A percentile compares a stretch with the other conserved stretches of the same genome.
These are phyloP conservation scores for Pseudachorutes palmiensis DNA, from an alignment of 1,140 invertebrate species.

Conservation along the genomic window DNA sequence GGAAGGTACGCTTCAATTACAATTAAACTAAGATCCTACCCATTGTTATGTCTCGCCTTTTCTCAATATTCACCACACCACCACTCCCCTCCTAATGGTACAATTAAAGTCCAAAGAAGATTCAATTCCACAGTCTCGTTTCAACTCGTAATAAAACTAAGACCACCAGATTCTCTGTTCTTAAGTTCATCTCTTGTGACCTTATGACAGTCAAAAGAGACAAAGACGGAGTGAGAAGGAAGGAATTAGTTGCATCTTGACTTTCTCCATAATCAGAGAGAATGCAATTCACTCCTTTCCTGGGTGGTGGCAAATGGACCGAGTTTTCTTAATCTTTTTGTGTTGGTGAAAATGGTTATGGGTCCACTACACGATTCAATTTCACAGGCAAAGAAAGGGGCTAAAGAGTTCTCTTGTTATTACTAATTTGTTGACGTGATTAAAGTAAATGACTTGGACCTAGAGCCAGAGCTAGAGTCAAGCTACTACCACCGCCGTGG, in stretches of 20 bases:
- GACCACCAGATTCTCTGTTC: too few species aligned
- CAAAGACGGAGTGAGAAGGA: too few species aligned
- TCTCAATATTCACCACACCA: too few species aligned
- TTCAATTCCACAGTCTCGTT: too few species aligned
- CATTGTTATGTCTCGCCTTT: too few species aligned
- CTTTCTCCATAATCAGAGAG: not conserved
- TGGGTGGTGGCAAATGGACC: not conserved
- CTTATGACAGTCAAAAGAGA: too few species aligned
- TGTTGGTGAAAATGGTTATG: not conserved
- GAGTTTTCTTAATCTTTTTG: not conserved
- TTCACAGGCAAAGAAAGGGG: not conserved
- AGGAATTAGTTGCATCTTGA: too few species aligned
- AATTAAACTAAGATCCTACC: not conserved
- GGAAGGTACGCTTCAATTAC: slow-evolving; percentile 25
- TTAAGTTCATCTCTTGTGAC: too few species aligned
- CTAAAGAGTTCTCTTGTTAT: not conserved
- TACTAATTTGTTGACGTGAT: slow-evolving; percentile 3
- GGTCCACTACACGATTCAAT: not conserved
- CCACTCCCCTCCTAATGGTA: not conserved
- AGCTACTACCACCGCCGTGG: too few species aligned
- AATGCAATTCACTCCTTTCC: not conserved
- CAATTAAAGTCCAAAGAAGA: not conserved
- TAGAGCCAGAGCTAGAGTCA: too few species aligned
- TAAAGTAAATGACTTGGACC: not conserved
- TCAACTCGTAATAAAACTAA: too few species aligned